Evolutionary conservation across 2,797 vertebrate genomes (phyloP).

Genomic region (Cuculus canorus): DNA sequence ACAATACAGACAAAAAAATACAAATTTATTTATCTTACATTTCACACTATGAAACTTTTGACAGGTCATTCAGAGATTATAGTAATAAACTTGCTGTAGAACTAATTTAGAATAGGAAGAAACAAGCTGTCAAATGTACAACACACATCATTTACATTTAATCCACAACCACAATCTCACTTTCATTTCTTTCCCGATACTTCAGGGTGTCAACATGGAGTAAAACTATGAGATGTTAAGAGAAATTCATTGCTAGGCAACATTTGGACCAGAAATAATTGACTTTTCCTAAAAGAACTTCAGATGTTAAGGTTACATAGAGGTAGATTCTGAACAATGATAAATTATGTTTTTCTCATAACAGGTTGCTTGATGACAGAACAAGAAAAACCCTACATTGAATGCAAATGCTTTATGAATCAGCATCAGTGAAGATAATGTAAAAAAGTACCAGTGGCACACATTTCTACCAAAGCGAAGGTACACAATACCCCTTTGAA

Average conservation of each 20-base stretch:
- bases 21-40: not conserved
- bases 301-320: constrained; percentile 1
- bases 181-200: constrained; percentile 42
- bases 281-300: constrained; percentile 58
- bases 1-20: not conserved
- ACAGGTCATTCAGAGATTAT: not conserved
- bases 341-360: constrained; percentile 48
- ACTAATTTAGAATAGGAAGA: not conserved
- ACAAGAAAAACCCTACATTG: not conserved
- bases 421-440: not conserved
- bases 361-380: constrained; percentile 21
- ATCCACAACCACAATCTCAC: not conserved
- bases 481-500: not conserved
- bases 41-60: not conserved
- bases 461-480: not conserved
- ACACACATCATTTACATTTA: constrained; percentile 14
- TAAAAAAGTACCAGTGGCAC: not conserved
- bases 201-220: not conserved
- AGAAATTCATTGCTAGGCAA: constrained; percentile 36
- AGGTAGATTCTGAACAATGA: constrained; percentile 37
- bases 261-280: constrained; percentile 52
- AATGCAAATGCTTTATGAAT: constrained; percentile 28
- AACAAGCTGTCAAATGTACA: constrained; percentile 3
- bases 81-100: not conserved
- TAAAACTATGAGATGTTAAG: constrained; percentile 33